Evolutionary conservation across 2,113 vertebrate species (phyloP), one percentile per base, ranked within the genome.

Genomic region (Malaclemys terrapin): DNA sequence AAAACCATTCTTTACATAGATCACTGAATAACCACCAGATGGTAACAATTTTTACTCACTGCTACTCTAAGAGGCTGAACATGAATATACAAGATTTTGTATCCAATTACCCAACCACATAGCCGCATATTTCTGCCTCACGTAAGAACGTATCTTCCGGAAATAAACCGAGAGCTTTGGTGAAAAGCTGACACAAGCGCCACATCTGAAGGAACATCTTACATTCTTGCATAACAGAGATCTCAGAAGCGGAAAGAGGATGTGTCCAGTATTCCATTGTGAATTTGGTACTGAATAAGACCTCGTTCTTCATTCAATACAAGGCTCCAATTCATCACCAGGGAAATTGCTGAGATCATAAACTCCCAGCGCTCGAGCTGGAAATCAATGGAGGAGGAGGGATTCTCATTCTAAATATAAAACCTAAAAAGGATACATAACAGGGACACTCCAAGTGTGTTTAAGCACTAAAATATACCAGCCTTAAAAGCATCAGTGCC

Each of bases 261-360:
- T 38, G 79, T 42, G 91, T 85, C 86, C 57, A 95, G 82, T 49
- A 85, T 59, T 96, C 93, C 94, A 89, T 83, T 87, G 87, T 24
- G 45, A 95, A 84, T 85, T 94, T 89, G 89, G 65, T 20, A 35
- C 1, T 53, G 90, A 95, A 93, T 92, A 96, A 95, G 92, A 81
- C 95, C 92, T 85, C 92, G 87, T 95, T 97, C 97, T 97, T 96
- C 69, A 52, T 80, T 84, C 88, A 93, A 95, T n/a, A 96, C 96
- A 94, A 95, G 94, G 95, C 95, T 96, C 91, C 96, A 94, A 95
- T 97, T 97, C 96, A 96, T 88, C 69, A 94, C 3, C 80, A 92
- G 92, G 85, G 87, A 92, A 96, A 94, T 2, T 54, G 80, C 93
- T 91, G 80, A 94, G 88, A 84, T 83, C 76, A 45, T 76, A 94